These are phyloP conservation scores for Perccottus glenii DNA, from an alignment of 2,113 vertebrate species.

Conservation along the genomic window DNA sequence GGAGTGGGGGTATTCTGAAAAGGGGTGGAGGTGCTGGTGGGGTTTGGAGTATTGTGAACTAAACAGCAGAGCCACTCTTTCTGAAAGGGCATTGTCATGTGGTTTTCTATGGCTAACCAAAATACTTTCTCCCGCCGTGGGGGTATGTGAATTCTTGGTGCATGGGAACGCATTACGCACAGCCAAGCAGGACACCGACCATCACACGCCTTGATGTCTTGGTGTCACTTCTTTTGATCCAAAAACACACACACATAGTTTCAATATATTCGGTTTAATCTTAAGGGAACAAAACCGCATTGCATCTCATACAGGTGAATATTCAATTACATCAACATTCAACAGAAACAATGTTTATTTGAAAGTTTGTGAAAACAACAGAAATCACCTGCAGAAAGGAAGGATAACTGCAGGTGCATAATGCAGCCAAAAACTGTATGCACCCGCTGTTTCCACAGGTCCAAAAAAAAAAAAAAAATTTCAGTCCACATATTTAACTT, in stretches of 20 bases:
- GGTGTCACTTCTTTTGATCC: slow-evolving; percentile 9
- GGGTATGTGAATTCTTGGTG: slow-evolving; percentile 61
- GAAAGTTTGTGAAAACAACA: slow-evolving; percentile 37
- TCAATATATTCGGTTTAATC: slow-evolving; percentile 73
- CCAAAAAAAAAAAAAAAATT: slow-evolving; percentile 33
- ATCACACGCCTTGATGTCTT: background rate
- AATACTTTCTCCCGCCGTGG: slow-evolving; percentile 74
- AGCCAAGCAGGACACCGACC: background rate
- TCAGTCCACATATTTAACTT: slow-evolving; percentile 9
- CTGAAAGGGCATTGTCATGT: slow-evolving; percentile 80
- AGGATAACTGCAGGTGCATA: slow-evolving; percentile 52
- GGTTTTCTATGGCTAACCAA: slow-evolving; percentile 77
- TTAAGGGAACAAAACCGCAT: slow-evolving; percentile 65
- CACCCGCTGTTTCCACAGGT: slow-evolving; percentile 15
- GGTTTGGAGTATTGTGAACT: slow-evolving; percentile 65
- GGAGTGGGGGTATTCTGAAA: slow-evolving; percentile 33
- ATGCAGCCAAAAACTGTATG: slow-evolving; percentile 17
- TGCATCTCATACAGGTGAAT: slow-evolving; percentile 67
- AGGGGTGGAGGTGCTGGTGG: slow-evolving; percentile 23
- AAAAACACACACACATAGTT: slow-evolving; percentile 52
- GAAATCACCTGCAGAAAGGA: slow-evolving; percentile 35
- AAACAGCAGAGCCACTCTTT: slow-evolving; percentile 70
- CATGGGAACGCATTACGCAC: slow-evolving; percentile 54
- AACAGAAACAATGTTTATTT: slow-evolving; percentile 56
- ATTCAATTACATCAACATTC: slow-evolving; percentile 57